Conservation (phyloP, 2,888 invertebrate genomes). For the Metallyticus violacea region DNA sequence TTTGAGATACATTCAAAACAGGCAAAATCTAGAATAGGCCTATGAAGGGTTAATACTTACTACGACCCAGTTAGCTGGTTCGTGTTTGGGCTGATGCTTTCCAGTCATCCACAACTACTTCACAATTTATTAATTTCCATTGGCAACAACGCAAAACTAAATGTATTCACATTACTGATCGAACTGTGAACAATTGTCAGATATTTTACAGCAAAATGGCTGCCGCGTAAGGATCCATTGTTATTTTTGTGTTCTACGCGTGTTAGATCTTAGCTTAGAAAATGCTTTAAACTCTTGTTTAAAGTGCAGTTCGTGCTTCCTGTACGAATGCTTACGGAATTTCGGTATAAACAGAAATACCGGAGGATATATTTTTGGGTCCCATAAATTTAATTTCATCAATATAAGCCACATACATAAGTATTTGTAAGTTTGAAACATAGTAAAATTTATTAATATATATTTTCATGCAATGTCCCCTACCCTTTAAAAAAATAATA, state of each 20-base stretch:
- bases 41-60: constrained; percentile 12
- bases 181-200: constrained; percentile 28
- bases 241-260: constrained; percentile 4
- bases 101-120: constrained; percentile 1
- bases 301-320: neutral
- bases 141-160: neutral
- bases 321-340: neutral
- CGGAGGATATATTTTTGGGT: neutral
- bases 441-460: neutral
- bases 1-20: neutral
- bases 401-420: neutral
- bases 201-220: constrained; percentile 32
- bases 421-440: neutral
- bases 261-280: neutral
- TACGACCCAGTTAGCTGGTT: neutral
- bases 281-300: neutral
- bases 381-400: neutral
- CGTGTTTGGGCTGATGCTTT: constrained; percentile 1
- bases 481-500: neutral
- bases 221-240: constrained; percentile 30
- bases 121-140: constrained; percentile 3
- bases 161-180: constrained; percentile 14
- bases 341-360: neutral
- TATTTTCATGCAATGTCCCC: neutral
- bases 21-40: neutral